A percentile compares a stretch with the other conserved stretches of the same genome.
phyloP scores from a whole-genome alignment of 2,888 invertebrate genomes.

The Ophioninae sp. region DNA sequence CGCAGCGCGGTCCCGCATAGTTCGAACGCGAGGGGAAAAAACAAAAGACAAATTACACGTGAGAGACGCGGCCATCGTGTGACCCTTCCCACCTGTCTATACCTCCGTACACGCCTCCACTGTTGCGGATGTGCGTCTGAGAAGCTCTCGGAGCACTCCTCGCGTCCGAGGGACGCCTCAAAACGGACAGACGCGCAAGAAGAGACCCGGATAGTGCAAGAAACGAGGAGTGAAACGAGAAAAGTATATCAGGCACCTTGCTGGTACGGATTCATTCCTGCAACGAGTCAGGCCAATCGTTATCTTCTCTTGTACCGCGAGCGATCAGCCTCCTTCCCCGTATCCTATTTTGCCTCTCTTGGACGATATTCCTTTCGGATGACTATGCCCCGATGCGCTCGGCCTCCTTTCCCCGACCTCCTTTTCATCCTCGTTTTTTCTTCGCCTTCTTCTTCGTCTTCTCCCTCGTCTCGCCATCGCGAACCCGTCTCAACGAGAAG shows the following conservation, averaged over 20 bases:
- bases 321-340: slow-evolving; percentile 13
- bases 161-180: slow-evolving; percentile 13
- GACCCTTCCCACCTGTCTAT: slow-evolving; percentile 78
- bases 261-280: slow-evolving; percentile 59
- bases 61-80: slow-evolving; percentile 73
- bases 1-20: slow-evolving; percentile 36
- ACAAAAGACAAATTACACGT: slow-evolving; percentile 79
- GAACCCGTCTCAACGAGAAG: slow-evolving; percentile 17
- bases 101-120: slow-evolving; percentile 58
- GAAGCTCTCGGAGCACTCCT: slow-evolving; percentile 33
- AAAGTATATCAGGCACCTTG: slow-evolving; percentile 45
- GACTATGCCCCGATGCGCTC: slow-evolving; percentile 46
- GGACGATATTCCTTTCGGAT: slow-evolving; percentile 38
- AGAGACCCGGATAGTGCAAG: slow-evolving; percentile 27
- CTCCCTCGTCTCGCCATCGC: slow-evolving; percentile 46
- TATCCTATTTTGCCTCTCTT: slow-evolving; percentile 31
- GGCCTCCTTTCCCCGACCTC: slow-evolving; percentile 63
- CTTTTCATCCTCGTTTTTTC: slow-evolving; percentile 44
- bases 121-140: slow-evolving; percentile 49
- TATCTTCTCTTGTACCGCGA: slow-evolving; percentile 25
- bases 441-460: slow-evolving; percentile 22
- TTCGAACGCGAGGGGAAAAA: slow-evolving; percentile 66
- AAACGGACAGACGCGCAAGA: slow-evolving; percentile 35
- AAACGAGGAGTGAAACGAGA: slow-evolving; percentile 53
- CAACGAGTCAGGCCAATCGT: slow-evolving; percentile 38